Evolutionary conservation across 2,888 invertebrate genomes (phyloP), one percentile per base, ranked within the genome.

Genomic region (Drosophila histrio): DNA sequence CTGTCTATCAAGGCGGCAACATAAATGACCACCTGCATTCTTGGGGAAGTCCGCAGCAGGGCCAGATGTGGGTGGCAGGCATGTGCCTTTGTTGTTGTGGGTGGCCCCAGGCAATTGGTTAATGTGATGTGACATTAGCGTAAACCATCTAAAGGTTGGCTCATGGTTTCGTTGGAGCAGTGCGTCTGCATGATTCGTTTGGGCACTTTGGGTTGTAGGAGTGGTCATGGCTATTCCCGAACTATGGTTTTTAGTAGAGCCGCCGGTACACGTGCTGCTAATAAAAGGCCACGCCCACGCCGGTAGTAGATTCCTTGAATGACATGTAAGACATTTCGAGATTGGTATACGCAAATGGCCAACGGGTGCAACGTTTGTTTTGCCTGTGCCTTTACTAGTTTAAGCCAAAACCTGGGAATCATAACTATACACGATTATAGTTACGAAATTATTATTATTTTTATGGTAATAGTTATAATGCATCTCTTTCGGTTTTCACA

Each of bases 211-310:
- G 87, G 91, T 90, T 87, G 87, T 88, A 90, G 90, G 87, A 91
- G 89, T 92, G 92, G 89, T 84, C 91, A 91, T 92, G 90, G 89
- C 91, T 91, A 91, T 90, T 89, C 88, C 91, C 91, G 81, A 91
- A 91, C 91, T 90, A 90, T 89, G 72, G 87, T 89, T 90, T 90
- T 88, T 80, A 90, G 80, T 86, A 78, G 66, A 64, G 56, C 62
- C 71, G 74, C 65, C 66, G 71, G 76, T 50, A 54, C 43, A 64
- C 54, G 50, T 72, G 72, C 61, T 72, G 72, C 52, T 52, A n/a
- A 73, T 50, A 53, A 24, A 72, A 36, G 57, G 30, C 61, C 53
- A 50, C 58, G 59, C 66, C 72, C 58, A 46, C 58, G 61, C 67
- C 67, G 66, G 53, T 57, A 63, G 54, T 76, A 73, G 59, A 77